phyloP scores from a whole-genome alignment of 2,888 invertebrate species.

The Pyralis farinalis region DNA sequence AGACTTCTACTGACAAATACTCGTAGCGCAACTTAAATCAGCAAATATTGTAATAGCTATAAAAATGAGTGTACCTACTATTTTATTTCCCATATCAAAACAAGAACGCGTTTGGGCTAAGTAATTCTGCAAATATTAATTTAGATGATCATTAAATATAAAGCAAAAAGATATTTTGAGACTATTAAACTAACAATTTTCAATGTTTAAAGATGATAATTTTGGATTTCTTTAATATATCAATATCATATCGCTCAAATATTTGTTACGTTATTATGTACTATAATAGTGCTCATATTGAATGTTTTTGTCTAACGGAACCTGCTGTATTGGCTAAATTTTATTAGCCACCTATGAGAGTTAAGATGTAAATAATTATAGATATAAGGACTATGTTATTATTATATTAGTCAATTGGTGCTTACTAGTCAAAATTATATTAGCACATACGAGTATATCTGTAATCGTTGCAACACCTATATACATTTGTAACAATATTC shows the following conservation, averaged over 20 bases:
- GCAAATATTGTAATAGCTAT: too few relatives aligned
- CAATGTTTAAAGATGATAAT: too few relatives aligned
- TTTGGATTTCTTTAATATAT: constrained; percentile 14
- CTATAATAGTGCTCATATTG: constrained; percentile 23
- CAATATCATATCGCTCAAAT: constrained; percentile 29
- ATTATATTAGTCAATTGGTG: constrained; percentile 74
- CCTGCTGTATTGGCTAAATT: constrained; percentile 61
- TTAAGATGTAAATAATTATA: constrained; percentile 27
- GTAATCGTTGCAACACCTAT: constrained; percentile 7
- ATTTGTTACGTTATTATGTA: constrained; percentile 20
- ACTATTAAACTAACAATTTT: too few relatives aligned
- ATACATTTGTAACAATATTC: constrained; percentile 13
- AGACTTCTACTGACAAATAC: too few relatives aligned
- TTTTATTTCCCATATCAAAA: too few relatives aligned
- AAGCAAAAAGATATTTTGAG: too few relatives aligned
- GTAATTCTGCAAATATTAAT: too few relatives aligned
- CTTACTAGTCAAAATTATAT: constrained; percentile 81
- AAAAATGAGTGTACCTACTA: too few relatives aligned
- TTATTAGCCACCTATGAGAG: constrained; percentile 53
- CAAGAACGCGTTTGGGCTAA: too few relatives aligned
- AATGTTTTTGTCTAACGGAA: constrained; percentile 32
- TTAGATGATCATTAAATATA: too few relatives aligned
- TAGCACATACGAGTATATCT: constrained; percentile 45
- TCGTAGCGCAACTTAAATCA: too few relatives aligned
- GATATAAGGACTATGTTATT: constrained; percentile 44